Evolutionary conservation across 2,113 vertebrate genomes (phyloP), one percentile per base, ranked within the genome.

Genomic region (Tonatia bakeri): DNA sequence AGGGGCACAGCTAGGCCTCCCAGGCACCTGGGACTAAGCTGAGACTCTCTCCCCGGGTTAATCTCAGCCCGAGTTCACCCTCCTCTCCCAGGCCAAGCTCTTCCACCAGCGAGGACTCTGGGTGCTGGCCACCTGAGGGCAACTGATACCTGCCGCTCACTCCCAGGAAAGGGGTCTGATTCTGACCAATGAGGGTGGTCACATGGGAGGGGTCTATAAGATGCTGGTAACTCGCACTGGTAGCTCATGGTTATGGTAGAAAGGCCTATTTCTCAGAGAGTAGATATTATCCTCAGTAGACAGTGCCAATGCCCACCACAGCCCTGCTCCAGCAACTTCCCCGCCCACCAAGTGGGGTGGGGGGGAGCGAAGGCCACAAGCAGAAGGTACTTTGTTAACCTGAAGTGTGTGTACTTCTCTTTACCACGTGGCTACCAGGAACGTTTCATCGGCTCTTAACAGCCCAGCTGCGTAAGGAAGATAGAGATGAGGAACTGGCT

Each of bases 141-240:
- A 17, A 3, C 38, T 4, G 9, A 36, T 7, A 38, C 1, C 43
- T 3, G 3, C 11, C 0, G 28, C 67, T 33, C 67, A 7, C 9
- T 1, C 38, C 31, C 64, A 94, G 31, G 31, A 14, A 79, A 83
- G 69, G 47, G 26, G 13, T 94, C 91, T 38, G 45, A 88, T 52
- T 82, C 40, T 38, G 69, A 38, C 75, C 65, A 64, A 33, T 59
- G 54, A 67, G 64, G n/a, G n/a, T 11, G 16, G 70, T 7, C 15
- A 8, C 6, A 47, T 20, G 33, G 54, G 70, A 7, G 45, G 85
- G 3, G 3, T 61, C 33, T 33, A 33, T 31, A 59, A 75, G n/a
- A 73, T 1, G 31, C 12, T 33, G 19, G 47, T 15, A 2, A 20
- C 22, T 22, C 26, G n/a, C 59, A 7, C 4, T 6, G 15, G 13